phyloP scores from a whole-genome alignment of 2,797 vertebrate genomes.

The Brachymystax lenok region DNA sequence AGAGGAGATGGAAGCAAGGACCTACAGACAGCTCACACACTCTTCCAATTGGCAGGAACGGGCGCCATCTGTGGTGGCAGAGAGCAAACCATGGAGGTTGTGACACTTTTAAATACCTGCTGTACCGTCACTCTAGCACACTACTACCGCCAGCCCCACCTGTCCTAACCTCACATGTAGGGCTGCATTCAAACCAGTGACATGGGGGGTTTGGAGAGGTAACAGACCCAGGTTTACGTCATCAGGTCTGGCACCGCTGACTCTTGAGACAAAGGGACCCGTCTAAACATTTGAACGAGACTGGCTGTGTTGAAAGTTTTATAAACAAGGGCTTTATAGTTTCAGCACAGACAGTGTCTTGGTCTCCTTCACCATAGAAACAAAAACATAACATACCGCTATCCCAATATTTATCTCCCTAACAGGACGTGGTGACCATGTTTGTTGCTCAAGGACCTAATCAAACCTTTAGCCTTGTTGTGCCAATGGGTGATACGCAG shows the following conservation, averaged over 20 bases:
- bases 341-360: not conserved
- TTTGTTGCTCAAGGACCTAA: not conserved
- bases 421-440: not conserved
- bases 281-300: not conserved
- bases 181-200: not conserved
- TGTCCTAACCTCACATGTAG: not conserved
- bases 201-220: not conserved
- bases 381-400: not conserved
- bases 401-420: not conserved
- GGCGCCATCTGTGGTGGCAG: constrained; percentile 1
- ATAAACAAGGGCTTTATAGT: not conserved
- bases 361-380: not conserved
- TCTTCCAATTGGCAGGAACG: constrained; percentile 1
- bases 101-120: not conserved
- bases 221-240: not conserved
- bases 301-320: not conserved
- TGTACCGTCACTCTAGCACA: not conserved
- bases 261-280: not conserved
- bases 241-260: not conserved
- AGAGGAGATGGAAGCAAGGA: not conserved
- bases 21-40: not conserved
- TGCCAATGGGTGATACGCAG: not conserved
- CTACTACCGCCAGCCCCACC: not conserved
- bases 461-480: not conserved
- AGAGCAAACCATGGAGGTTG: not conserved